These are phyloP conservation scores for Formica selysi DNA, from an alignment of 1,140 invertebrate genomes.

Conservation along the genomic window DNA sequence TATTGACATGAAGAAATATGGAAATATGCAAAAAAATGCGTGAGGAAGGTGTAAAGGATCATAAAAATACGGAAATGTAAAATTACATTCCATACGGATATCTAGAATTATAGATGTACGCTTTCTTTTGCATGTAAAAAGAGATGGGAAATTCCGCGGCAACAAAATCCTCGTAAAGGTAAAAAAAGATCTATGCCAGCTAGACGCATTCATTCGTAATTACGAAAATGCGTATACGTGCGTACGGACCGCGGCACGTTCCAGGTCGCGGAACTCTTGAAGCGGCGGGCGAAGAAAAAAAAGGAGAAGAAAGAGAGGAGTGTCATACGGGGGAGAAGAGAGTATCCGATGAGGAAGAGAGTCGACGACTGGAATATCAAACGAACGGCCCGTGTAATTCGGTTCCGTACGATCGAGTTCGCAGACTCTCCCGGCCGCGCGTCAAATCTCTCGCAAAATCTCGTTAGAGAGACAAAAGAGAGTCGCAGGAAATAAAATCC, in stretches of 20 bases:
- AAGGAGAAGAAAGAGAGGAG: not conserved
- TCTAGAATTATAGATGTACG: no score
- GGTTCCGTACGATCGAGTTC: slow-evolving; percentile 79
- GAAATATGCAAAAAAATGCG: not conserved
- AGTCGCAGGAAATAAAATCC: slow-evolving; percentile 64
- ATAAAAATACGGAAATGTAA: not conserved
- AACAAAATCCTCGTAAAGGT: slow-evolving; percentile 1
- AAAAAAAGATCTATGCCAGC: not conserved
- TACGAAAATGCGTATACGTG: slow-evolving; percentile 58
- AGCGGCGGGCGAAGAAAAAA: not conserved
- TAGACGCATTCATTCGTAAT: slow-evolving; percentile 33
- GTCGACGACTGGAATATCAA: slow-evolving; percentile 66
- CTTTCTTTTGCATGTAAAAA: not conserved
- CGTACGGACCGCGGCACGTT: slow-evolving; percentile 40
- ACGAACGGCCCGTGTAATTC: slow-evolving; percentile 81
- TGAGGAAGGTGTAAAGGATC: not conserved
- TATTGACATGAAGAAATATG: not conserved
- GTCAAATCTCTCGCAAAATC: slow-evolving; percentile 82
- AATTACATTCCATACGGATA: not conserved
- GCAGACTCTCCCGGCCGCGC: slow-evolving; percentile 59
- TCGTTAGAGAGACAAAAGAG: slow-evolving; percentile 73
- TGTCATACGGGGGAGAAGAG: slow-evolving; percentile 4
- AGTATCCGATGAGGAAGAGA: slow-evolving; percentile 50
- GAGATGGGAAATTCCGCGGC: slow-evolving; percentile 33
- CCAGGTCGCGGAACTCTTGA: slow-evolving; percentile 26